Percentiles rank a stretch among this genome's conserved stretches.
phyloP scores from a whole-genome alignment of 2,797 vertebrate genomes.

The Cynodonichthys magdalenae region DNA sequence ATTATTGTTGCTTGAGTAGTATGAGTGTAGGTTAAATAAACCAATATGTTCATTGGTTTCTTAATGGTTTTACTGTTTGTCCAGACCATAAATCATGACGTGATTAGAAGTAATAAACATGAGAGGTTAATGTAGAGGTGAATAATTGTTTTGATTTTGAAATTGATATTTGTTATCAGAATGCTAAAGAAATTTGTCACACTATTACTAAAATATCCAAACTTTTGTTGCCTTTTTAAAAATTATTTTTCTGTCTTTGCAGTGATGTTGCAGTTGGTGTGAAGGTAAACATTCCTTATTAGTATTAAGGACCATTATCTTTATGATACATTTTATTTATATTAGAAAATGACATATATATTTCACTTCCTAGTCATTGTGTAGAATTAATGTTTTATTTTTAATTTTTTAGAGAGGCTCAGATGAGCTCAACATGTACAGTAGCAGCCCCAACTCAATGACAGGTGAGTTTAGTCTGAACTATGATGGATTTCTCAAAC shows the following conservation, averaged over 20 bases:
- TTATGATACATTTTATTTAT: background rate
- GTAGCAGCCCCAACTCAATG: conserved; percentile 91
- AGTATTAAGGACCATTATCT: background rate
- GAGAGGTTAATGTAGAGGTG: no score
- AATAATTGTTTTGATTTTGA: background rate
- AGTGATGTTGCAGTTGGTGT: conserved; percentile 81
- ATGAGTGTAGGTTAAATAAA: no score
- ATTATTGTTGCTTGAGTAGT: no score
- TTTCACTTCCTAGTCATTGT: background rate
- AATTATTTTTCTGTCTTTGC: conserved; percentile 14
- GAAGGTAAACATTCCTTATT: conserved; percentile 58
- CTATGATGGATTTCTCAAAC: background rate
- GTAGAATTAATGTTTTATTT: background rate
- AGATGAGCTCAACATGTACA: conserved; percentile 97
- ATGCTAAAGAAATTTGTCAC: background rate
- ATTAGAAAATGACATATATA: background rate
- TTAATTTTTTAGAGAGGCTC: conserved; percentile 89
- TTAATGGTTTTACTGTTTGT: no score
- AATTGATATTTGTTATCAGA: background rate
- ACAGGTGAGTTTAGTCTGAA: conserved; percentile 83
- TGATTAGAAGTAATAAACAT: no score
- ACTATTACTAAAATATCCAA: background rate
- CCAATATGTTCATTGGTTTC: no score
- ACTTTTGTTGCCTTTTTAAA: background rate
- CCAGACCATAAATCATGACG: no score